phyloP scores from a whole-genome alignment of 2,888 invertebrate species.

The Synanthedon tipuliformis region DNA sequence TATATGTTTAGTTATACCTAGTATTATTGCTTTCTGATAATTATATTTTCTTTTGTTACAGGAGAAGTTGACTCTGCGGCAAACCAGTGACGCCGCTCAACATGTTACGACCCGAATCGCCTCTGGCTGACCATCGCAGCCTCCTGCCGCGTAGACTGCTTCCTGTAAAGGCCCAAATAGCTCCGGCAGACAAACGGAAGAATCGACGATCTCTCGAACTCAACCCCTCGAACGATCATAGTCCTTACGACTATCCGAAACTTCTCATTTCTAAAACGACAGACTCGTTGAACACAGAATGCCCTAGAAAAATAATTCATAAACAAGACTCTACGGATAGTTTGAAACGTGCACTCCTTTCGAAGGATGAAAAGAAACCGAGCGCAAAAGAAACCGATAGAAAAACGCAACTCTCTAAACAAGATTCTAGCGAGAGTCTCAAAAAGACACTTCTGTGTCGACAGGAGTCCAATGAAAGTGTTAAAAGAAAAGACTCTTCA shows the following conservation, averaged over 20 bases:
- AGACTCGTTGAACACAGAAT: constrained; percentile 60
- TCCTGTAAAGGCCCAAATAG: constrained; percentile 59
- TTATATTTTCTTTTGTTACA: constrained; percentile 32
- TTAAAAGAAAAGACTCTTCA: constrained; percentile 42
- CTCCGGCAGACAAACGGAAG: constrained; percentile 55
- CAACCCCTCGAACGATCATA: constrained; percentile 46
- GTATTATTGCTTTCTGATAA: too few species aligned
- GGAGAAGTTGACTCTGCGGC: constrained; percentile 47
- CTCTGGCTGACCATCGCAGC: constrained; percentile 68
- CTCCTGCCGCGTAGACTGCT: constrained; percentile 58
- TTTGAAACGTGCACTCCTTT: constrained; percentile 47
- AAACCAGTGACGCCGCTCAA: constrained; percentile 41
- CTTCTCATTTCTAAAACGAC: constrained; percentile 63
- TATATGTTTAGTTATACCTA: too few species aligned
- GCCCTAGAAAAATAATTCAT: constrained; percentile 51
- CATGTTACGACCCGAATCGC: constrained; percentile 66
- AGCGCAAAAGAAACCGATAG: constrained; percentile 40
- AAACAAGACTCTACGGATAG: constrained; percentile 63
- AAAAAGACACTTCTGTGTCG: constrained; percentile 53
- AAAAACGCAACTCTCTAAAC: constrained; percentile 39
- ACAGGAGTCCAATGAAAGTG: constrained; percentile 58
- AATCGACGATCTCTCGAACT: constrained; percentile 63
- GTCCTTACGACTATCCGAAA: constrained; percentile 57
- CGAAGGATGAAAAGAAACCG: constrained; percentile 55
- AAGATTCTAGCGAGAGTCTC: constrained; percentile 55